phyloP scores from a whole-genome alignment of 2,888 invertebrate genomes.

The Gibbula magus region DNA sequence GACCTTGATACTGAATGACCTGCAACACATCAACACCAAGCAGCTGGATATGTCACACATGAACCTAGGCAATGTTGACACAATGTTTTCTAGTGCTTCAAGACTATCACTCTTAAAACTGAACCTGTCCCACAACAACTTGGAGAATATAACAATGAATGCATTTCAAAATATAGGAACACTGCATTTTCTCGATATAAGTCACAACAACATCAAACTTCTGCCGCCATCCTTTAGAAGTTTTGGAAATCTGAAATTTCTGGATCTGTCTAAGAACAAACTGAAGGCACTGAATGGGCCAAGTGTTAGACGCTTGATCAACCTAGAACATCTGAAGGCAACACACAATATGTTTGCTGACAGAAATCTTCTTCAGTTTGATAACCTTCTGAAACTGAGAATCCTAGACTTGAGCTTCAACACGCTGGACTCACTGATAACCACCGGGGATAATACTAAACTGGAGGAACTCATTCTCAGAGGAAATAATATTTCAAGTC shows the following conservation, averaged over 20 bases:
- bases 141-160: conserved; percentile 33
- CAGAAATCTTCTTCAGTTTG: neutral
- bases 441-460: neutral
- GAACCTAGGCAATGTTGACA: conserved; percentile 31
- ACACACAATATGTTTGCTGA: conserved; percentile 42
- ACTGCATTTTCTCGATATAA: conserved; percentile 47
- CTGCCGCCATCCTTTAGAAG: conserved; percentile 5
- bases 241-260: conserved; percentile 26
- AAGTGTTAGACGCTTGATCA: conserved; percentile 31
- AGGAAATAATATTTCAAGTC: conserved; percentile 5
- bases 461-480: conserved; percentile 15
- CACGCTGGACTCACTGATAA: conserved; percentile 25
- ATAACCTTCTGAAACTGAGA: conserved; percentile 30
- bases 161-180: conserved; percentile 45
- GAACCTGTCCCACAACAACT: conserved; percentile 48
- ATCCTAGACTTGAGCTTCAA: conserved; percentile 51
- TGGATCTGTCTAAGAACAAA: conserved; percentile 29
- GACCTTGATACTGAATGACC: conserved; percentile 37
- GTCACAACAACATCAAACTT: conserved; percentile 44
- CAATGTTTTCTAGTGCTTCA: conserved; percentile 37
- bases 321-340: conserved; percentile 38
- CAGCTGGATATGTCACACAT: conserved; percentile 42
- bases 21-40: conserved; percentile 38
- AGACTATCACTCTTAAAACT: conserved; percentile 42
- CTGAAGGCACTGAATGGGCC: conserved; percentile 29